Conservation (phyloP, 2,113 vertebrate genomes). For the Centropus unirufus region DNA sequence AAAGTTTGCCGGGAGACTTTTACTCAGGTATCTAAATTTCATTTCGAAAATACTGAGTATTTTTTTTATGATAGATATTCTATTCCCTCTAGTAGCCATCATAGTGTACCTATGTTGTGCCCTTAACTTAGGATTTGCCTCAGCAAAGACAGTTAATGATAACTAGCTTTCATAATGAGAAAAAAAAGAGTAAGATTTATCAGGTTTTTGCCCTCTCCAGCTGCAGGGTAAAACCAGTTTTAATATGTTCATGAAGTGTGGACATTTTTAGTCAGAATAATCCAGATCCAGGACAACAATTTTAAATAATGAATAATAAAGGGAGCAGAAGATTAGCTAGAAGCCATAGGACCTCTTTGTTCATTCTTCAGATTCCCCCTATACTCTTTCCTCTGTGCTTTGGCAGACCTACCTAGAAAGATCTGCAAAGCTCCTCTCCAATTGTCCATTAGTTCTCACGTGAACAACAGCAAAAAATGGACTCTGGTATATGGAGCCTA, state of each 20-base stretch:
- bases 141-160: not conserved
- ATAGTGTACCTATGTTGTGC: not conserved
- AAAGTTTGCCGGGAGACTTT: not conserved
- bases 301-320: not conserved
- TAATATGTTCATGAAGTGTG: not conserved
- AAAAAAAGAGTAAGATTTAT: not conserved
- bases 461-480: not conserved
- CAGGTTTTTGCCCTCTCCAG: not conserved
- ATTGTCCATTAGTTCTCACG: not conserved
- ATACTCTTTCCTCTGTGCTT: not conserved
- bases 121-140: not conserved
- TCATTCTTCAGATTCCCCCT: not conserved
- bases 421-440: not conserved
- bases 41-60: not conserved
- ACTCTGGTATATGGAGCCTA: not conserved
- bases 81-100: not conserved
- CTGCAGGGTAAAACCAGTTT: not conserved
- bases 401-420: not conserved
- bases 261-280: not conserved
- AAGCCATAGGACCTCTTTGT: not conserved
- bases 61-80: not conserved
- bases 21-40: not conserved
- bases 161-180: not conserved
- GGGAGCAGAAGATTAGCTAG: not conserved
- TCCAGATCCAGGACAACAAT: not conserved